Base-by-base conservation (phyloP, 2,797 vertebrate genomes). In the Chaetophractus vellerosus region DNA sequence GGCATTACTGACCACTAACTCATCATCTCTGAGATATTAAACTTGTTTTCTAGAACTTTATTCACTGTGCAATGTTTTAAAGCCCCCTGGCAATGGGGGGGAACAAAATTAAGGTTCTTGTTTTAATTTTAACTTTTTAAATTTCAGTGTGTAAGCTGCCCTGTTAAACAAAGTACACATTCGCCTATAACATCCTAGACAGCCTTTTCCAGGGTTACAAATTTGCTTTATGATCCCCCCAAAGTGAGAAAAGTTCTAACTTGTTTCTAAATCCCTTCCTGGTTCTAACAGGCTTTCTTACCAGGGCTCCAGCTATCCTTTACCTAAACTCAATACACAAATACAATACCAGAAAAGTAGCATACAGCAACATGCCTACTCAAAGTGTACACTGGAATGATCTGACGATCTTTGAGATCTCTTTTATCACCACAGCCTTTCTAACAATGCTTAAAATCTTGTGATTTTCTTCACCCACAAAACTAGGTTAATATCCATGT, bases 1-100 rank as follows among this genome's bases (percentile, higher is more conserved):
- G 16, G 28, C 48, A 81, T 90, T 87, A 50, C 68, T 41, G 71
- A 78, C 28, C n/a, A 88, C 10, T 78, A 57, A 66, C 66, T 92
- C 31, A 63, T n/a, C 59, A 72, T n/a, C 36, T n/a, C 0, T 28
- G 55, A 19, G 71, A 0, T 68, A 74, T 41, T 19, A 64, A 38
- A 2, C 31, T 75, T n/a, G 28, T 82, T 83, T 74, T 52, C 38
- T 41, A 36, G 1, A 69, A 41, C 55, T 31, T 31, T 36, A 75
- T 5, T 23, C 2, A 18, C 74, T 72, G 8, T 48, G 48, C 28
- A 24, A 86, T 33, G 21, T 80, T 84, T 88, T 75, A 82, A 79
- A 15, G 48, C 8, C 4, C 69, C 72, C 41, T 45, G 38, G 83
- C 11, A 86, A 75, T 31, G 2, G 11, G 23, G 12, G 55, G 2